Base-by-base conservation (phyloP, 2,797 vertebrate genomes). In the Thripadectes ignobilis region DNA sequence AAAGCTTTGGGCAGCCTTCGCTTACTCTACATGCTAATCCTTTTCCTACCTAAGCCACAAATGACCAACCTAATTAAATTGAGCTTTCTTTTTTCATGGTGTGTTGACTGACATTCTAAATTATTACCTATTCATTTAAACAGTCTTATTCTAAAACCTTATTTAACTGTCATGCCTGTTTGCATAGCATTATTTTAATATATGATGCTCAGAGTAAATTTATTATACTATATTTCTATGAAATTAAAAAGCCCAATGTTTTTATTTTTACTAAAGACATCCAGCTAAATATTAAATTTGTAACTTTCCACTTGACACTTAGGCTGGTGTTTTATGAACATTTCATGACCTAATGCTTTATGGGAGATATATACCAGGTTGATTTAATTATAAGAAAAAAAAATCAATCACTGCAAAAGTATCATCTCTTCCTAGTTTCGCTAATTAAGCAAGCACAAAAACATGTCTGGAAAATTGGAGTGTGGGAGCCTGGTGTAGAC, bases 61-160 rank as follows among this genome's bases (percentile, higher is more conserved):
- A 92, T 74, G 68, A 93, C 72, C 92, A 93, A 51, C 38, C 85
- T 96, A 93, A 96, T 96, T 97, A 96, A 96, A 95, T 1, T 80
- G 85, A 96, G 82, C 87, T 89, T 92, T 83, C 59, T 93, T 84
- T 94, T 92, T 92, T 76, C 92, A 46, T 69, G 57, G 74, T 69
- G 32, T 92, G 26, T 81, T 93, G 88, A 83, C 71, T 95, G 93
- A 80, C 94, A 93, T 93, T 93, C 96, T 76, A 85, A 94, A 95
- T 84, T 94, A 90, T 72, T 91, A 63, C 75, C 83, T 88, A 88
- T 48, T 95, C 62, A 46, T 90, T 91, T 93, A 80, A 94, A 85
- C 49, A 85, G 55, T 67, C 43, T 93, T 93, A 95, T 71, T 92
- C 84, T 79, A 92, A 95, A 91, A 76, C 73, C 84, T 58, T 88